Base-by-base conservation (phyloP, 2,113 vertebrate genomes). In the Oryzias melastigma region DNA sequence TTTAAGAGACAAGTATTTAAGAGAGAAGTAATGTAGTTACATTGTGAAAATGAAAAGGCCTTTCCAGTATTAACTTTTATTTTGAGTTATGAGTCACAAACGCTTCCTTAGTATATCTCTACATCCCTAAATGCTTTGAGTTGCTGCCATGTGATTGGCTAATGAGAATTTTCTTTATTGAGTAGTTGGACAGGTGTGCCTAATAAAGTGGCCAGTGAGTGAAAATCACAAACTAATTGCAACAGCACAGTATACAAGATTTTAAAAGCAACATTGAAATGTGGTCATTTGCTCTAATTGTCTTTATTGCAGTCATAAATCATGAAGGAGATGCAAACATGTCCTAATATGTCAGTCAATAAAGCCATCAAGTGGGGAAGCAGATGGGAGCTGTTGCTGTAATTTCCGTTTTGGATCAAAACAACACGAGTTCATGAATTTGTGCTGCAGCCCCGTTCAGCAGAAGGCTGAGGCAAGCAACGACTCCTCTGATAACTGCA, bases 401-500 rank as follows among this genome's bases (percentile, higher is more conserved):
- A 90, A 93, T 92, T 92, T 87, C 80, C 69, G 45, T 73, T 93
- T 92, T 86, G 91, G 92, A 93, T 91, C 82, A 91, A 88, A 90
- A 88, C 68, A 82, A 80, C 81, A 89, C 81, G 86, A 90, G 87
- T 70, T 69, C 83, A 87, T 87, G 88, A 85, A 89, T 86, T 75
- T 65, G 78, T 82, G 71, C 78, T 86, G 46, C 71, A 41, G 71
- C 88, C 54, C 62, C 57, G 84, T 90, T 86, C 80, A 58, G 77
- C 85, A 73, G 65, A 77, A 76, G 74, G 73, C 85, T 89, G 90
- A 86, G 91, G 88, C 64, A 61, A 73, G 72, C 78, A 64, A 75
- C 68, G 65, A 62, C 58, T 69, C 70, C 63, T 59, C 75, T 58
- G 70, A 71, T 71, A 52, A 65, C 55, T 72, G 62, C 66, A 71